These are phyloP conservation scores for Hirundichthys speculiger DNA, from an alignment of 2,113 vertebrate species.

Conservation along the genomic window DNA sequence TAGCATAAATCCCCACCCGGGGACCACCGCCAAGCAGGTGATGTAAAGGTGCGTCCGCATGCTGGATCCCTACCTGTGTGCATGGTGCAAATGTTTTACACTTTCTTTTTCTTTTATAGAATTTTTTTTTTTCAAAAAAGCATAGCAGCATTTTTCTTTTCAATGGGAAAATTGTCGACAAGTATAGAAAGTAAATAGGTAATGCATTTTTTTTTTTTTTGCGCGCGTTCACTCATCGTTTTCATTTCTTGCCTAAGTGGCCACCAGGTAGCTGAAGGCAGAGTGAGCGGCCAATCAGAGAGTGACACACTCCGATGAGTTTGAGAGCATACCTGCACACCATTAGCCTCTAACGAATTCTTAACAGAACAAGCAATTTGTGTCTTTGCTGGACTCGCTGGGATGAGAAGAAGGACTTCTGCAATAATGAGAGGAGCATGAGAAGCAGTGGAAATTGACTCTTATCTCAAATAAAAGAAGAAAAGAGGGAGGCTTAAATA, in stretches of 20 bases:
- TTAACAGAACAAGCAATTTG: constrained; percentile 75
- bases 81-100: too few species aligned
- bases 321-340: constrained; percentile 56
- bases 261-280: constrained; percentile 22
- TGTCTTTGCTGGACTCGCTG: constrained; percentile 64
- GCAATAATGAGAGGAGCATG: constrained; percentile 72
- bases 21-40: too few species aligned
- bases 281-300: constrained; percentile 40
- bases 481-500: constrained; percentile 72
- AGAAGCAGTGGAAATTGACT: constrained; percentile 73
- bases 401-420: constrained; percentile 70
- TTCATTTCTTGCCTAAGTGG: constrained; percentile 16
- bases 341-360: constrained; percentile 67
- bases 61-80: too few species aligned
- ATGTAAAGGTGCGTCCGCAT: too few species aligned
- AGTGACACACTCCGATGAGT: constrained; percentile 39
- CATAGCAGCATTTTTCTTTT: too few species aligned
- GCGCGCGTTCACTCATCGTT: too few species aligned
- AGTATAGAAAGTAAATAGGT: too few species aligned
- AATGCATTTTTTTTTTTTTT: too few species aligned
- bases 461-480: constrained; percentile 72
- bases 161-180: too few species aligned
- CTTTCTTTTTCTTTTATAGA: too few species aligned
- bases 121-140: too few species aligned
- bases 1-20: too few species aligned